These are phyloP conservation scores for Charanyca ferruginea DNA, from an alignment of 2,888 invertebrate genomes.

Conservation along the genomic window DNA sequence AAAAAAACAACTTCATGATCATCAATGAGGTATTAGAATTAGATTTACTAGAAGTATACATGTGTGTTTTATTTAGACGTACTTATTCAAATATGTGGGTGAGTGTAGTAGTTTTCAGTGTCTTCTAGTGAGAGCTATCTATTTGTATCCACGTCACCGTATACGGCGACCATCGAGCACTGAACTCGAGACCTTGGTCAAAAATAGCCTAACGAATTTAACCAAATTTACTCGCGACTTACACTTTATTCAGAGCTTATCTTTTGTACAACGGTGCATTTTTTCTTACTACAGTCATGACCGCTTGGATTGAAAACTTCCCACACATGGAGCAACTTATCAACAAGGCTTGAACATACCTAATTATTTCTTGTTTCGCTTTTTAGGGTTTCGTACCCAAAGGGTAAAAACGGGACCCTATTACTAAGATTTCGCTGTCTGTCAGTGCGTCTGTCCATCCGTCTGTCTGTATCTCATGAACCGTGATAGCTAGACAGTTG, in stretches of 20 bases:
- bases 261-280: slow-evolving; percentile 63
- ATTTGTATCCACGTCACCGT: slow-evolving; percentile 66
- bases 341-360: slow-evolving; percentile 1
- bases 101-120: slow-evolving; percentile 12
- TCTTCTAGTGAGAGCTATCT: slow-evolving; percentile 47
- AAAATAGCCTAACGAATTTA: slow-evolving; percentile 83
- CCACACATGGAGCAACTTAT: slow-evolving; percentile 18
- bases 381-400: too few relatives aligned
- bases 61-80: neutral
- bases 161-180: slow-evolving; percentile 78
- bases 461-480: too few relatives aligned
- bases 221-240: slow-evolving; percentile 81
- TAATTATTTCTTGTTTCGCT: slow-evolving; percentile 24
- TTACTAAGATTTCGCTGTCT: too few relatives aligned
- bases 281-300: slow-evolving; percentile 36
- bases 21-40: neutral
- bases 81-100: neutral
- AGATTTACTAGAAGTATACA: neutral
- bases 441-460: too few relatives aligned
- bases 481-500: too few relatives aligned
- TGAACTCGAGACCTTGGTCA: slow-evolving; percentile 83
- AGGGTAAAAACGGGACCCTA: too few relatives aligned
- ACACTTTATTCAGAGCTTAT: slow-evolving; percentile 81
- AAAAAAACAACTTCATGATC: neutral
- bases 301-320: slow-evolving; percentile 34